A percentile compares a stretch with the other conserved stretches of the same genome.
Evolutionary conservation across 2,888 invertebrate genomes (phyloP).

Genomic region (Ophion obscuratus): DNA sequence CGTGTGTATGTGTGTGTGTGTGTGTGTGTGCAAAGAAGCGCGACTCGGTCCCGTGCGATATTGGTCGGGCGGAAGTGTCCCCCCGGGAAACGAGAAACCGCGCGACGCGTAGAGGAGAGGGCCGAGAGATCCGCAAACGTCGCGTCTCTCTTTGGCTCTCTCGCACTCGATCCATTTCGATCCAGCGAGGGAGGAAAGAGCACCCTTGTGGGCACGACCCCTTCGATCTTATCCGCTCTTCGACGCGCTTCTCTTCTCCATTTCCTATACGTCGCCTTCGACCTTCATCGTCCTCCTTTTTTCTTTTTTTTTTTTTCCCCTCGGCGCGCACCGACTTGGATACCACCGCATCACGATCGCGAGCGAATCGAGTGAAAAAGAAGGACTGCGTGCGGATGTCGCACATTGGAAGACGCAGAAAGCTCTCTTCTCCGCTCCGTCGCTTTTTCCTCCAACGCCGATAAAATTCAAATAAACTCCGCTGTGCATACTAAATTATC

Average conservation of each 20-base stretch:
- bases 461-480: constrained; percentile 84
- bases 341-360: constrained; percentile 38
- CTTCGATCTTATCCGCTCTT: constrained; percentile 36
- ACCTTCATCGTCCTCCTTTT: constrained; percentile 22
- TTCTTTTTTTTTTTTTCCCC: constrained; percentile 1
- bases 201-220: constrained; percentile 64
- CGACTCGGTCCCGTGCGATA: constrained; percentile 73
- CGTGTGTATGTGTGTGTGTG: constrained; percentile 74
- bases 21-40: constrained; percentile 60
- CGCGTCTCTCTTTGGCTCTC: constrained; percentile 38
- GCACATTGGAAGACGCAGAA: constrained; percentile 20
- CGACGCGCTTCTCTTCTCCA: constrained; percentile 12
- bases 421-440: constrained; percentile 68
- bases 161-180: constrained; percentile 75
- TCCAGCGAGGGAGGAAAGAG: constrained; percentile 76
- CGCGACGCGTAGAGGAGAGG: constrained; percentile 42
- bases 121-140: constrained; percentile 14
- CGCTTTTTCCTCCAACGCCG: constrained; percentile 80
- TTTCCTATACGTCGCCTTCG: constrained; percentile 28
- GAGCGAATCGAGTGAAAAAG: constrained; percentile 33
- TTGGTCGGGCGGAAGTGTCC: constrained; percentile 84
- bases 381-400: constrained; percentile 34
- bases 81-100: constrained; percentile 82
- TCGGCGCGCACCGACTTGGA: not conserved
- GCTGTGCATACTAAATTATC: constrained; percentile 84